Percentiles rank a stretch among this genome's conserved stretches.
Evolutionary conservation across 1,140 invertebrate species (phyloP).

Genomic region (Littorina saxatilis): DNA sequence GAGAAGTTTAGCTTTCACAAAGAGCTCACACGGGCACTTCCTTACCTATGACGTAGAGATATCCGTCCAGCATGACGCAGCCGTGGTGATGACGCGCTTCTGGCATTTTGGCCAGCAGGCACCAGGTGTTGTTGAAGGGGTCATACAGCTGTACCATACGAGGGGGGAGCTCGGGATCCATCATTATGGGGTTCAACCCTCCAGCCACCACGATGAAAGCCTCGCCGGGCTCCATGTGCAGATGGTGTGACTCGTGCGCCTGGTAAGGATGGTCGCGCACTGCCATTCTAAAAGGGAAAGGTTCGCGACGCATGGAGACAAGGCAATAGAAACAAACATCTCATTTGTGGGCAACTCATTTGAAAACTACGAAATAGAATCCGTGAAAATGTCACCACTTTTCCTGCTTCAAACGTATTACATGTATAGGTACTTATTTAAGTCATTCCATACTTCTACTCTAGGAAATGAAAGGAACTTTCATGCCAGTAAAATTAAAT

Average conservation of each 20-base stretch:
- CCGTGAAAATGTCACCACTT: no score
- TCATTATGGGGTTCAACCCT: slow-evolving; percentile 48
- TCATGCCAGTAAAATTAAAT: no score
- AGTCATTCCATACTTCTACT: no score
- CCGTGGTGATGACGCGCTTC: slow-evolving; percentile 54
- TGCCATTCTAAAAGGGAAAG: no score
- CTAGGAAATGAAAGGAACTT: no score
- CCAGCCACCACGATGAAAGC: slow-evolving; percentile 28
- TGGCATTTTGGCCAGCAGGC: slow-evolving; percentile 44
- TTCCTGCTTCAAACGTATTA: no score
- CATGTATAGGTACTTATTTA: no score
- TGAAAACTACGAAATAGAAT: background rate
- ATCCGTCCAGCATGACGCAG: slow-evolving; percentile 46
- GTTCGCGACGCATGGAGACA: no score
- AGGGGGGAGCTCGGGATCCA: slow-evolving; percentile 35
- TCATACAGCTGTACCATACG: slow-evolving; percentile 50
- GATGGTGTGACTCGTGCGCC: background rate
- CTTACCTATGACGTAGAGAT: slow-evolving; percentile 54
- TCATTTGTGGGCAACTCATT: background rate
- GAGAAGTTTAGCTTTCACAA: no score
- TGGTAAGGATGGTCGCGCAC: background rate
- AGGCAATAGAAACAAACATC: no score
- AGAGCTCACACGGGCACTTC: no score
- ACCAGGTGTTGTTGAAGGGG: slow-evolving; percentile 48
- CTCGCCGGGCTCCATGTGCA: background rate